Conservation (phyloP, 2,113 vertebrate genomes). For the Coryphaenoides rupestris region DNA sequence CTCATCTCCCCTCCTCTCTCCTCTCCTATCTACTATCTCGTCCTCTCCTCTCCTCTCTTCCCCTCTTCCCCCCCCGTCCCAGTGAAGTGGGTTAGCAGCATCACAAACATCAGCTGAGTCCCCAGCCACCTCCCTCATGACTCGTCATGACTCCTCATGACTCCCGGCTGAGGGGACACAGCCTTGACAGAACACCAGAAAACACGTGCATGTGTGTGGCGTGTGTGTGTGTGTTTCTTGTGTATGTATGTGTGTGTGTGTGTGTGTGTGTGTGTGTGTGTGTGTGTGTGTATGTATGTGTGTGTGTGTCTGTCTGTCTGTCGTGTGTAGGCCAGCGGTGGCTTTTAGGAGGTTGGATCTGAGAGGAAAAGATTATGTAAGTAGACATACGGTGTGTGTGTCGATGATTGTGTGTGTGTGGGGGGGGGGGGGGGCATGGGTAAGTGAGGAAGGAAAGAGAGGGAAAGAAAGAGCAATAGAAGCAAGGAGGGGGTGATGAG, state of each 20-base stretch:
- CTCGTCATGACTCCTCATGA: too few relatives aligned
- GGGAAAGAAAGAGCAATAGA: background rate
- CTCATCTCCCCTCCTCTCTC: background rate
- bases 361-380: too few relatives aligned
- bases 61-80: background rate
- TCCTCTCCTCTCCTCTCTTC: constrained; percentile 2
- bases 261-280: constrained; percentile 6
- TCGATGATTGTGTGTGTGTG: background rate
- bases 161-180: background rate
- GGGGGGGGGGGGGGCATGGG: background rate
- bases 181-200: constrained; percentile 2
- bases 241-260: constrained; percentile 5
- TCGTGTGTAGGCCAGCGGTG: background rate
- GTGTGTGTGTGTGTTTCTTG: background rate
- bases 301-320: background rate
- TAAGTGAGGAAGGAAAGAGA: background rate
- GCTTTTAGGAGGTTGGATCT: background rate
- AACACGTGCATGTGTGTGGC: background rate
- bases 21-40: background rate
- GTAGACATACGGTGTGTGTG: background rate
- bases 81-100: constrained; percentile 7
- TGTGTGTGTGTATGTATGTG: background rate
- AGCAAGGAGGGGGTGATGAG: background rate
- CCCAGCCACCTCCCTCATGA: background rate
- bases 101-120: background rate